phyloP scores from a whole-genome alignment of 2,888 invertebrate genomes.

The Aporophyla lueneburgensis region DNA sequence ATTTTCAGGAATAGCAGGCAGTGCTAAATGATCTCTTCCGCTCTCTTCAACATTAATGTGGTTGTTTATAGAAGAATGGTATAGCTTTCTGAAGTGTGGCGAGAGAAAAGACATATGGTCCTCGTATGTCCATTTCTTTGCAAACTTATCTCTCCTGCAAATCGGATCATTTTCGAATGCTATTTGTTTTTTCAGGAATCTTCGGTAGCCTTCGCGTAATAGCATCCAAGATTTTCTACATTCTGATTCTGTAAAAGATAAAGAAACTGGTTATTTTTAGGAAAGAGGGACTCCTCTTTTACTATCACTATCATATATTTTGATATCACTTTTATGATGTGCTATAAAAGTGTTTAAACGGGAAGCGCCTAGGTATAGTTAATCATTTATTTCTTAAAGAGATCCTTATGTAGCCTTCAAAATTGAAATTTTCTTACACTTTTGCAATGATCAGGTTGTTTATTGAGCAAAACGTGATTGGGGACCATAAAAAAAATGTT shows the following conservation, averaged over 20 bases:
- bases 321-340: too few species aligned
- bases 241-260: slow-evolving; percentile 18
- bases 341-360: too few species aligned
- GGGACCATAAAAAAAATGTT: too few species aligned
- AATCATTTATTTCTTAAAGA: too few species aligned
- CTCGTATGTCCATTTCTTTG: slow-evolving; percentile 20
- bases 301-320: too few species aligned
- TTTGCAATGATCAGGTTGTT: too few species aligned
- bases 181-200: background rate
- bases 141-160: background rate
- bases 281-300: background rate
- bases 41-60: background rate
- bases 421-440: too few species aligned
- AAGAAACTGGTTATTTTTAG: background rate
- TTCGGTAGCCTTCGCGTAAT: slow-evolving; percentile 29
- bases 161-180: background rate
- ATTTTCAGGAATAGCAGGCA: too few species aligned
- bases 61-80: background rate
- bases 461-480: too few species aligned
- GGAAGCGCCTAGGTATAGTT: too few species aligned
- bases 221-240: slow-evolving; percentile 27
- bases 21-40: background rate
- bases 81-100: background rate
- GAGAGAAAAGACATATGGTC: slow-evolving; percentile 10
- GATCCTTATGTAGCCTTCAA: too few species aligned